Evolutionary conservation across 2,888 invertebrate species (phyloP).

Genomic region (Pogonocherus hispidulus): DNA sequence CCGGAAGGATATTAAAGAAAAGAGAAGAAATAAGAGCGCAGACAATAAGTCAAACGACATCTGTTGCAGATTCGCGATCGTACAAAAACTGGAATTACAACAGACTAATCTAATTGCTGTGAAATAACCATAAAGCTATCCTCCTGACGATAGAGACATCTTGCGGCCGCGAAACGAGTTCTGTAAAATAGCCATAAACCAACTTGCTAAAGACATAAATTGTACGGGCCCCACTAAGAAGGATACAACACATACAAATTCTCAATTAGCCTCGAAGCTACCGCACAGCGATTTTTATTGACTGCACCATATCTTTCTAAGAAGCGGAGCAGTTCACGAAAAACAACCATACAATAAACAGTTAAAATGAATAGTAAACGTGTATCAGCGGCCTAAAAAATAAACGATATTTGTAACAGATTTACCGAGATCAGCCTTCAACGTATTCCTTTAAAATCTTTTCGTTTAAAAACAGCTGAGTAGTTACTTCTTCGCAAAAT

Average conservation of each 20-base stretch:
- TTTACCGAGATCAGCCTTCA: background rate
- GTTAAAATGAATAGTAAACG: background rate
- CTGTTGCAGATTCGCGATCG: conserved; percentile 63
- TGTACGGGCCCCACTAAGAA: conserved; percentile 57
- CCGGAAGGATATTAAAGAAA: conserved; percentile 51
- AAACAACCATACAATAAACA: too few relatives aligned
- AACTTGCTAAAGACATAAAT: conserved; percentile 67
- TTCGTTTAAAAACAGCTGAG: conserved; percentile 20
- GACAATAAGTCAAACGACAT: conserved; percentile 67
- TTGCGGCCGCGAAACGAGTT: conserved; percentile 68
- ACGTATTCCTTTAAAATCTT: too few relatives aligned
- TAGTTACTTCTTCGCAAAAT: conserved; percentile 26
- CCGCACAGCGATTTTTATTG: conserved; percentile 49
- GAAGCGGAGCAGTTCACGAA: background rate
- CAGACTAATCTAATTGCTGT: conserved; percentile 68
- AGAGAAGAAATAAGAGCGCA: conserved; percentile 46
- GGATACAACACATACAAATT: conserved; percentile 68
- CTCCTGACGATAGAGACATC: conserved; percentile 69
- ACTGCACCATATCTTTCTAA: conserved; percentile 30
- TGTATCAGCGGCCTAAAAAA: background rate
- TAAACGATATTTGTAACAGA: background rate
- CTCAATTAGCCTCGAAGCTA: conserved; percentile 62
- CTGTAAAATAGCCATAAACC: conserved; percentile 68
- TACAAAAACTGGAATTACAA: conserved; percentile 67
- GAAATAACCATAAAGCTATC: conserved; percentile 68